Percentiles rank a stretch among this genome's conserved stretches.
phyloP scores from a whole-genome alignment of 1,140 invertebrate genomes.

The Drosophila kohkoa region DNA sequence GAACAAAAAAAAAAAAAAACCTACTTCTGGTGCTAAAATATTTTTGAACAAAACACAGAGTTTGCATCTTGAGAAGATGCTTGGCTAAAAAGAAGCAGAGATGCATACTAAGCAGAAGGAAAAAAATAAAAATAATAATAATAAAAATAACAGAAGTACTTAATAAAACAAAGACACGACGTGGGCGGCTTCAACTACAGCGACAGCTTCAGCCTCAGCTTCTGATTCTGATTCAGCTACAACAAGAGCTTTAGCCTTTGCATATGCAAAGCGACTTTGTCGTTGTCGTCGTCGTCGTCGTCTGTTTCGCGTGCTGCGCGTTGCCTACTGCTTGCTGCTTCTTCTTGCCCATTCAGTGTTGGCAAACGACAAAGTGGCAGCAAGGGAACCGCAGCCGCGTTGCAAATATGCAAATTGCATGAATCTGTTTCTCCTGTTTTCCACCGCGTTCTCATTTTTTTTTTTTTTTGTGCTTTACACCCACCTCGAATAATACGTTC shows the following conservation, averaged over 20 bases:
- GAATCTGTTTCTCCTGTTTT: constrained; percentile 62
- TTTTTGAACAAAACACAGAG: constrained; percentile 67
- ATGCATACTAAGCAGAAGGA: neutral
- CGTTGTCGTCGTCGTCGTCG: neutral
- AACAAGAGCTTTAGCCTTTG: constrained; percentile 29
- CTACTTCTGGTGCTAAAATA: constrained; percentile 46
- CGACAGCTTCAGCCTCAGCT: constrained; percentile 15
- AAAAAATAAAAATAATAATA: constrained; percentile 45
- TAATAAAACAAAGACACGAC: constrained; percentile 75
- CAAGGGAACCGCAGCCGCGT: constrained; percentile 26
- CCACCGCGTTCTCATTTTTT: constrained; percentile 26
- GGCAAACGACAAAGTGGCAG: constrained; percentile 57
- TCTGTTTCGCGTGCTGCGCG: neutral
- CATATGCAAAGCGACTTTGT: constrained; percentile 46
- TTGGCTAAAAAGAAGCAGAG: neutral
- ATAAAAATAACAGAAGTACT: constrained; percentile 59
- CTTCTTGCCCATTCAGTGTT: constrained; percentile 51
- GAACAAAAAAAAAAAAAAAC: constrained; percentile 13
- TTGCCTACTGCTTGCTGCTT: constrained; percentile 10
- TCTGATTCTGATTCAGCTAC: constrained; percentile 18
- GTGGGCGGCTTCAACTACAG: constrained; percentile 45
- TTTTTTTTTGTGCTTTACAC: constrained; percentile 5
- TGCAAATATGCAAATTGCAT: constrained; percentile 77
- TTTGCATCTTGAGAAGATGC: constrained; percentile 46
- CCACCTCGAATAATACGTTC: neutral